Conservation (phyloP, 2,113 vertebrate species). For the Neogale vison region DNA sequence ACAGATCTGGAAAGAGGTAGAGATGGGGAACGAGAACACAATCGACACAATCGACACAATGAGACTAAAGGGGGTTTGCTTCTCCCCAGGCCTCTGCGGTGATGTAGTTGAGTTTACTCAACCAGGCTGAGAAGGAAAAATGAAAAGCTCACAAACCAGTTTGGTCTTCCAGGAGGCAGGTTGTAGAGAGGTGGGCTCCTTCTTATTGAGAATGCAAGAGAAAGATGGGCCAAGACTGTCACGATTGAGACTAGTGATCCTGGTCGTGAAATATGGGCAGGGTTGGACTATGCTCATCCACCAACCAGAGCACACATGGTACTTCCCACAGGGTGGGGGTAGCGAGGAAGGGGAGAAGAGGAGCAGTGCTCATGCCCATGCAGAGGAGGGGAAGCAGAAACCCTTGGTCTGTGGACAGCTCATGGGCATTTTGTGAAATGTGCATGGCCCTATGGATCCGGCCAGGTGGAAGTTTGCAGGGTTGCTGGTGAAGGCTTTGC, state of each 20-base stretch:
- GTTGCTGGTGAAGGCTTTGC: not conserved
- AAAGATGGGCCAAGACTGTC: not conserved
- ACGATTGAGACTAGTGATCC: not conserved
- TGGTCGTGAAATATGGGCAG: not conserved
- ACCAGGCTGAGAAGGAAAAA: not conserved
- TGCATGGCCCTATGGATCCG: too few relatives aligned
- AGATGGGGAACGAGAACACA: not conserved
- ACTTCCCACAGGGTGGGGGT: not conserved
- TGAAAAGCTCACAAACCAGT: not conserved
- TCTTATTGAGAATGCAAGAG: not conserved
- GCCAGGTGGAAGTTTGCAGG: not conserved
- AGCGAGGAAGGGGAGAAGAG: not conserved
- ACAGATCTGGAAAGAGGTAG: not conserved
- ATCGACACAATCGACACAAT: fast-evolving
- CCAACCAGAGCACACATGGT: not conserved
- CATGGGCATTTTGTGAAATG: not conserved
- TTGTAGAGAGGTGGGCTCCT: not conserved
- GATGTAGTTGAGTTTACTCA: not conserved
- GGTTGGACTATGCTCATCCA: not conserved
- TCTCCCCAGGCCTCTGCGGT: not conserved
- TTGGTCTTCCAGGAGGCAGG: not conserved
- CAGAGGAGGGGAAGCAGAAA: not conserved
- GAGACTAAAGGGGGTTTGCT: not conserved
- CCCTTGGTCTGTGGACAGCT: not conserved
- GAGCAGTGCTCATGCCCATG: not conserved